These are phyloP conservation scores for Eupithecia dodoneata DNA, from an alignment of 2,888 invertebrate species.

Conservation along the genomic window DNA sequence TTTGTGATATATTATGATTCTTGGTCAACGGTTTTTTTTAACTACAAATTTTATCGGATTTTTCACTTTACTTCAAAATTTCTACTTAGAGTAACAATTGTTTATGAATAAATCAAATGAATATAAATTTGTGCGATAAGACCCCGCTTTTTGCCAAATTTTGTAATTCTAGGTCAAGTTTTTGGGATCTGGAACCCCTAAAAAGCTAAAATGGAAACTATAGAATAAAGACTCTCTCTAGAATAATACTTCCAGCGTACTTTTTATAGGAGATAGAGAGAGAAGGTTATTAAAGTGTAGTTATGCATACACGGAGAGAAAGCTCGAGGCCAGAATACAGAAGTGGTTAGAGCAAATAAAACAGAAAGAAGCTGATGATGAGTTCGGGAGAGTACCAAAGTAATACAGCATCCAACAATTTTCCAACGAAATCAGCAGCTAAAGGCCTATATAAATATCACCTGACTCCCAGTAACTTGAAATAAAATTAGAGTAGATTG, in stretches of 20 bases:
- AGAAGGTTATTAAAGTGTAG: not conserved
- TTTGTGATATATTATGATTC: no score
- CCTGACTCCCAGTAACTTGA: not conserved
- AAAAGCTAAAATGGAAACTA: not conserved
- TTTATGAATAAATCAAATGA: no score
- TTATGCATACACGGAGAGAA: not conserved
- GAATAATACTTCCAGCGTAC: not conserved
- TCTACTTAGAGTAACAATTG: no score
- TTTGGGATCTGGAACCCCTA: no score
- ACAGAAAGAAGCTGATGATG: not conserved
- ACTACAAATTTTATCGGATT: no score
- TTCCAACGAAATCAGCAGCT: not conserved
- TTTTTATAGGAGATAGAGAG: not conserved
- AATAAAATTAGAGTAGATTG: not conserved
- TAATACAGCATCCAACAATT: not conserved
- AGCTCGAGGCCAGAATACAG: not conserved
- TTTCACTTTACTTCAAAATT: no score
- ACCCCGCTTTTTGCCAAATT: no score
- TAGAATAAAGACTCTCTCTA: not conserved
- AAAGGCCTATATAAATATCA: not conserved
- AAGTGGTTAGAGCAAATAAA: not conserved
- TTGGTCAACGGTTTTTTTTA: no score
- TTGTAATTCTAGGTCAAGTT: no score
- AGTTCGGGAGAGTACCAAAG: not conserved
- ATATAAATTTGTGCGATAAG: no score